A percentile compares a stretch with the other conserved stretches of the same genome.
These are phyloP conservation scores for Anguilla marmorata DNA, from an alignment of 2,797 vertebrate genomes.

Conservation along the genomic window DNA sequence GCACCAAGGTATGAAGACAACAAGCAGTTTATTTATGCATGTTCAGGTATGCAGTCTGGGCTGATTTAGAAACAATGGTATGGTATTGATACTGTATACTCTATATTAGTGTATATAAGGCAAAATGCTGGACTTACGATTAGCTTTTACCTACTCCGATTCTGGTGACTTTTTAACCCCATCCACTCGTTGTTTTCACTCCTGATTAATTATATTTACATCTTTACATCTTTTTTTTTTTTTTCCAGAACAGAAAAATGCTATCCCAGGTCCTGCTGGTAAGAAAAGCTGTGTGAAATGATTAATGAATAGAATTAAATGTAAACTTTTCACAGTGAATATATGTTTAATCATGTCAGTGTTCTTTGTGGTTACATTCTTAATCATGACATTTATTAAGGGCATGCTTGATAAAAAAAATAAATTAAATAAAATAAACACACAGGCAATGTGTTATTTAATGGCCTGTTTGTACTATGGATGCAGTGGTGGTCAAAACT, in stretches of 20 bases:
- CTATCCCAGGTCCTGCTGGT: background rate
- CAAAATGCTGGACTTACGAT: background rate
- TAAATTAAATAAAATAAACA: background rate
- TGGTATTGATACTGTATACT: background rate
- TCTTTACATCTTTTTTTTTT: background rate
- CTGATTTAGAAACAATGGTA: background rate
- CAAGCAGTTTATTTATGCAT: background rate
- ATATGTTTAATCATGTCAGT: background rate
- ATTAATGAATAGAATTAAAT: background rate
- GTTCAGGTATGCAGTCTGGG: background rate
- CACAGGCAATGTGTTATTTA: background rate
- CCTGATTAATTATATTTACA: background rate
- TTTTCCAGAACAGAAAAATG: background rate
- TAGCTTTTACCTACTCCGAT: background rate
- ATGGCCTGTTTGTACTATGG: background rate
- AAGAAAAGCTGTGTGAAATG: background rate
- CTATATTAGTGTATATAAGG: background rate
- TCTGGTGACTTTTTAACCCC: background rate
- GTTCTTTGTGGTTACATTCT: background rate
- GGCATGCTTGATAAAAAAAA: background rate
- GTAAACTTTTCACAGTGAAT: background rate
- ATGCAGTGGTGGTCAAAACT: no score
- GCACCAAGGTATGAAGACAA: background rate
- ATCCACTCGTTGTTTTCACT: background rate
- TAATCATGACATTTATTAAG: background rate